These are phyloP conservation scores for Thamnophis elegans DNA, from an alignment of 2,797 vertebrate genomes.

Conservation along the genomic window DNA sequence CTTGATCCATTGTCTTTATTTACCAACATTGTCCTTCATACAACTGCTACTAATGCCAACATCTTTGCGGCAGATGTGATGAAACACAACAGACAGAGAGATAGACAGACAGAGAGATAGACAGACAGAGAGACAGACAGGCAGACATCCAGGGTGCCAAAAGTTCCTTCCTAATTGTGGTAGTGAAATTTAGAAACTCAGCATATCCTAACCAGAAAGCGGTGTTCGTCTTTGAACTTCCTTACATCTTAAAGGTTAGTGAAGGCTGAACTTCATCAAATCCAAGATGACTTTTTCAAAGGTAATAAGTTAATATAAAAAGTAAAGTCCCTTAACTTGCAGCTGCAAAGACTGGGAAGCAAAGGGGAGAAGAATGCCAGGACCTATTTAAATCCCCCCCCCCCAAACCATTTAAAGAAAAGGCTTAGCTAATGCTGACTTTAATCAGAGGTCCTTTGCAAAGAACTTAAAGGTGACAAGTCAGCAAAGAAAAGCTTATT, in stretches of 20 bases:
- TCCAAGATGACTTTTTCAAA: not conserved
- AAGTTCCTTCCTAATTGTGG: not conserved
- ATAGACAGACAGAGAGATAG: too few species aligned
- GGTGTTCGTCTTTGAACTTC: not conserved
- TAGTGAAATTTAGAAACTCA: not conserved
- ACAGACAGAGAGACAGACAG: not conserved
- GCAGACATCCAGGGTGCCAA: too few species aligned
- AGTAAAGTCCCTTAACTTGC: not conserved
- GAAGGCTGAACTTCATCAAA: not conserved
- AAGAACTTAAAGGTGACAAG: conserved; percentile 71
- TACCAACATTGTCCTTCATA: not conserved
- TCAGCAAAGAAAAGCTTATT: conserved; percentile 71
- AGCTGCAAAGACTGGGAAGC: not conserved
- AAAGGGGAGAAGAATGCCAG: not conserved
- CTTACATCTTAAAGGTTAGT: not conserved
- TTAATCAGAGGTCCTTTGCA: conserved; percentile 64
- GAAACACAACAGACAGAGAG: not conserved
- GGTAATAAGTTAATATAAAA: conserved; percentile 5
- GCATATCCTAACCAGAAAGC: not conserved
- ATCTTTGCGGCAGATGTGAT: not conserved
- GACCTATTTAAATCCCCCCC: conserved; percentile 62
- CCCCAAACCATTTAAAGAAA: conserved; percentile 55
- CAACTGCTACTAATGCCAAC: not conserved
- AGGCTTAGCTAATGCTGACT: conserved; percentile 61
- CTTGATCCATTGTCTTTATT: not conserved